Base-by-base conservation (phyloP, 2,113 vertebrate genomes). In the Hyperopisus bebe region DNA sequence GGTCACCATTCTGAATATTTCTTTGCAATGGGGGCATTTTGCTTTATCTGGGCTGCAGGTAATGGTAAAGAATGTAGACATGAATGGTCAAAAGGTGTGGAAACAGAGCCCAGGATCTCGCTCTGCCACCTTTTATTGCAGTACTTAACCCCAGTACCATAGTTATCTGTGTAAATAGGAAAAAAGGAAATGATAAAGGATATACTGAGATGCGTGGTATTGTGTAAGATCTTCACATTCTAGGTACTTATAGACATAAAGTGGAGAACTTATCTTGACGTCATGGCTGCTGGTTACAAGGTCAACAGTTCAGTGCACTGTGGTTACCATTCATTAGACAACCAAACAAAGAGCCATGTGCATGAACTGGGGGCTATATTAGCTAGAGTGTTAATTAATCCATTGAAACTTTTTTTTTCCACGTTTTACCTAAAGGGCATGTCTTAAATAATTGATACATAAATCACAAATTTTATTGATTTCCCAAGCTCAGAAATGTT, bases 391-490 rank as follows among this genome's bases (percentile, higher is more conserved):
- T 95, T 95, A 95, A 96, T 95, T 94, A 95, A 95, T 95, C 93
- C 93, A 90, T 93, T 95, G 94, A 96, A 96, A 94, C 92, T 92
- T 94, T 95, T 95, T 96, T 95, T 62, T n/a, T 17, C 11, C 11
- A 94, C 92, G 91, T 90, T 87, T 91, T 87, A 84, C 92, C 90
- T 91, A 87, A 89, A 94, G 94, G 93, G 91, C 90, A 90, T 94
- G 92, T 92, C 93, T 91, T 93, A 5, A 89, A 93, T 91, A 92
- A 93, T 93, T 93, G 93, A 93, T 94, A 94, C 94, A 95, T 95
- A 94, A 95, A 95, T 96, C 94, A 95, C 89, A 92, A 93, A 95
- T 94, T 95, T 93, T 93, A 92, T 93, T 94, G 94, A 96, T 93
- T 94, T 94, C 91, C 89, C 88, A 90, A 48, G 87, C 90, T 87